These are phyloP conservation scores for Psammodynastes pulverulentus DNA, from an alignment of 2,113 vertebrate species.

Conservation along the genomic window DNA sequence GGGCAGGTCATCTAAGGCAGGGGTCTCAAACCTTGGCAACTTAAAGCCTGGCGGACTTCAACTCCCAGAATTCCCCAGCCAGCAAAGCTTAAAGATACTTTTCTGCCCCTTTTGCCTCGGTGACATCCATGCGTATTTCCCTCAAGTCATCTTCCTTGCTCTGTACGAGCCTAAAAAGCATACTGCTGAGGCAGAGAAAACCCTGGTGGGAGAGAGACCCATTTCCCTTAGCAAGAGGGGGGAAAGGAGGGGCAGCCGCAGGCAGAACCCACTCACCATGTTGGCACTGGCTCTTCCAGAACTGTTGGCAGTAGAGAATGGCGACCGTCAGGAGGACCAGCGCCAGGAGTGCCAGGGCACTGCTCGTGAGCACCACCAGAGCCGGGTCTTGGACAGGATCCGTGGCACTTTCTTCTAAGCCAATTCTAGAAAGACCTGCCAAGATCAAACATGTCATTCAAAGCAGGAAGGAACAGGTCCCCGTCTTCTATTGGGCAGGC, in stretches of 20 bases:
- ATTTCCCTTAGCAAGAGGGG: not conserved
- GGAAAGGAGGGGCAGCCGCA: not conserved
- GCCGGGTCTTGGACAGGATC: slow-evolving; percentile 56
- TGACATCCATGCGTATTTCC: not conserved
- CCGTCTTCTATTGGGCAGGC: not conserved
- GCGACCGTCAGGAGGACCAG: slow-evolving; percentile 70
- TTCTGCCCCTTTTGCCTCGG: not conserved
- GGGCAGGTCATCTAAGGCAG: too few species aligned
- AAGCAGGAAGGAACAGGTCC: not conserved
- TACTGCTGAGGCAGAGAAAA: too few species aligned
- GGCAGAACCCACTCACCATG: slow-evolving; percentile 54
- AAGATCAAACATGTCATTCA: not conserved
- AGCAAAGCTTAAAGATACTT: not conserved
- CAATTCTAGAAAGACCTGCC: slow-evolving; percentile 67
- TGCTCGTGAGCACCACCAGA: slow-evolving; percentile 68
- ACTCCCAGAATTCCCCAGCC: too few species aligned
- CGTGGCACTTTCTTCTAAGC: slow-evolving; percentile 46
- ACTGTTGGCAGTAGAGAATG: slow-evolving; percentile 72
- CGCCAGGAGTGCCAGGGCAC: slow-evolving; percentile 67
- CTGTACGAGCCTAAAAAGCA: not conserved
- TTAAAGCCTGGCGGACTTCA: too few species aligned
- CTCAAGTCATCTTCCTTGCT: not conserved
- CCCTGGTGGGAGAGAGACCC: not conserved
- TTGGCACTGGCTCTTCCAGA: slow-evolving; percentile 72
- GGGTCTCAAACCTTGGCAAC: too few species aligned